Base-by-base conservation (phyloP, 2,113 vertebrate species). In the Anoplopoma fimbria region DNA sequence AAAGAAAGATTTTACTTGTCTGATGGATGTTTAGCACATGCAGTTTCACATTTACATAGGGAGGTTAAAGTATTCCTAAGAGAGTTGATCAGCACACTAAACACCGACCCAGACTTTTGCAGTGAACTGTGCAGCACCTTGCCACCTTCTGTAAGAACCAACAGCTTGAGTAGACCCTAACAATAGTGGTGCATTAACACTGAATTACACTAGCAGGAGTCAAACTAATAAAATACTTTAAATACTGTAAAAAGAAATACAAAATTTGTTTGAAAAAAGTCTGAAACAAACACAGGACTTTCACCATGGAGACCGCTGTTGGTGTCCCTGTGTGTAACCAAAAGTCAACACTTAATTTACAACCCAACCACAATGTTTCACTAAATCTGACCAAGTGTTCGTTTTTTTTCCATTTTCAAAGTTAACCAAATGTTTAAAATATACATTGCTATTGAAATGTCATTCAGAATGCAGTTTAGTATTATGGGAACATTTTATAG, bases 191-290 rank as follows among this genome's bases (percentile, higher is more conserved):
- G 69, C 33, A 69, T 57, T n/a, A 38, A 82, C 21, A 34, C 42
- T 51, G 70, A 1, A 60, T 19, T 69, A 45, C 8, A 6, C 33
- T 58, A 61, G 21, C 14, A 68, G 77, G 58, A 70, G 42, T 55
- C 34, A 49, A 58, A 42, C 15, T 29, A 47, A 64, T 40, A 81
- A 73, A 53, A 77, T 27, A 81, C 38, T 62, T 75, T 75, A 23
- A 53, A 53, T 23, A 53, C 21, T 53, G 49, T 53, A 4, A 47
- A 47, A 47, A 19, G 3, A 19, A 47, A 17, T 7, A 51, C n/a
- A 12, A n/a, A n/a, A 51, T 9, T 6, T n/a, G 51, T 9, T 47
- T 9, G 23, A 10, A 53, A 23, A n/a, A 53, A 53, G 23, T 53
- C 51, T 49, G 4, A 49, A 53, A 53, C 21, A 53, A 53, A 53